Base-by-base conservation (phyloP, 2,797 vertebrate genomes). In the Caiman crocodilus region DNA sequence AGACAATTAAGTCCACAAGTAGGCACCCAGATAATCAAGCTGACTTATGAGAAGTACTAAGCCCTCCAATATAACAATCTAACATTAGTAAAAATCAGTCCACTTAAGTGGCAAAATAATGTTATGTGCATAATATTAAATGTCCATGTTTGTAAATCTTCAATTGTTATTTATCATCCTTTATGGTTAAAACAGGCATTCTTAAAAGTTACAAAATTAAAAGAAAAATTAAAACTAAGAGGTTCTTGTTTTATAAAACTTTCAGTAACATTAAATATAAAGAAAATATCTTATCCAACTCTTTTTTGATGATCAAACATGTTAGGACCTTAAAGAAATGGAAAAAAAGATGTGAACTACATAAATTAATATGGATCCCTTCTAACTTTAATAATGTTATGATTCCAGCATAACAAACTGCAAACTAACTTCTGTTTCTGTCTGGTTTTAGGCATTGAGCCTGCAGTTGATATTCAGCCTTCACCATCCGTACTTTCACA, bases 401-500 rank as follows among this genome's bases (percentile, higher is more conserved):
- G 35, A 12, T 26, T 88, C 0, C 61, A 65, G 21, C 76, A 59
- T 88, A 58, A 3, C 11, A 6, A 25, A 65, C 82, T 77, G 84
- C 75, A 85, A 74, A 15, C 14, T 75, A 79, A 10, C 78, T 2
- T 78, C 76, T 78, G 61, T 85, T 94, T 89, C 92, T 95, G 5
- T 98, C 96, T 98, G 76, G 64, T 89, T 97, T 96, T 96, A 99
- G 99, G 99, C 95, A 98, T 99, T 97, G 98, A 98, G 90, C 96
- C 97, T 60, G 93, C 97, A 74, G 95, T 97, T 85, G 91, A 83
- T 67, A 94, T 96, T 65, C 90, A 94, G 25, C 21, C 78, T 85
- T 89, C 61, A 63, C 90, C 97, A 82, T 76, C 96, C 35, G 55
- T 56, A 64, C 26, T 86, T 64, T 95, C 96, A 92, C 87, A 85